A percentile compares a stretch with the other conserved stretches of the same genome.
Conservation (phyloP, 2,113 vertebrate genomes). For the Leptodactylus fuscus region DNA sequence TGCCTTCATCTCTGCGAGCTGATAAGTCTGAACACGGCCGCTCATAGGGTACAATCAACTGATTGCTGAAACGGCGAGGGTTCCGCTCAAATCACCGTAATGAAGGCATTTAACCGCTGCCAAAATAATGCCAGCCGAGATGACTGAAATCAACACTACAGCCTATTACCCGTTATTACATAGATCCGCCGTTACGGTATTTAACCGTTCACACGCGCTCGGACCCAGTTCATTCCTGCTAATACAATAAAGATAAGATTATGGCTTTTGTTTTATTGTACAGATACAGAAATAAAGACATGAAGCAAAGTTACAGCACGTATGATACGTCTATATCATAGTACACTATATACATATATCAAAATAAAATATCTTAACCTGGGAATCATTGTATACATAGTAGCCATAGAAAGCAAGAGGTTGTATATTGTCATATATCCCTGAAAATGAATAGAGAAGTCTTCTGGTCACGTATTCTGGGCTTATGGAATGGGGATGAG, state of each 20-base stretch:
- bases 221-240: conserved; percentile 11
- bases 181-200: not conserved
- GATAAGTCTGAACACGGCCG: conserved; percentile 5
- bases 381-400: not conserved
- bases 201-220: not conserved
- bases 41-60: conserved; percentile 42
- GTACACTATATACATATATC: conserved; percentile 41
- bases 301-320: conserved; percentile 16
- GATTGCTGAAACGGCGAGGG: conserved; percentile 42
- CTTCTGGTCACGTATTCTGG: conserved; percentile 7
- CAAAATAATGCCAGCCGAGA: conserved; percentile 36
- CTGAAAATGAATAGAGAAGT: conserved; percentile 48
- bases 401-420: conserved; percentile 15
- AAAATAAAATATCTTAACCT: conserved; percentile 38
- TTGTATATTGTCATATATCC: conserved; percentile 29
- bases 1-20: conserved; percentile 39
- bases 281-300: conserved; percentile 28
- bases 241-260: conserved; percentile 44
- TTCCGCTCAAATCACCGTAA: conserved; percentile 45
- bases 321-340: no score
- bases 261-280: conserved; percentile 50
- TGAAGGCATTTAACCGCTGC: conserved; percentile 41
- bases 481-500: conserved; percentile 2
- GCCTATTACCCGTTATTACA: conserved; percentile 5
- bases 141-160: conserved; percentile 30